phyloP scores from a whole-genome alignment of 1,140 invertebrate genomes.

The Rhynchophorus ferrugineus region DNA sequence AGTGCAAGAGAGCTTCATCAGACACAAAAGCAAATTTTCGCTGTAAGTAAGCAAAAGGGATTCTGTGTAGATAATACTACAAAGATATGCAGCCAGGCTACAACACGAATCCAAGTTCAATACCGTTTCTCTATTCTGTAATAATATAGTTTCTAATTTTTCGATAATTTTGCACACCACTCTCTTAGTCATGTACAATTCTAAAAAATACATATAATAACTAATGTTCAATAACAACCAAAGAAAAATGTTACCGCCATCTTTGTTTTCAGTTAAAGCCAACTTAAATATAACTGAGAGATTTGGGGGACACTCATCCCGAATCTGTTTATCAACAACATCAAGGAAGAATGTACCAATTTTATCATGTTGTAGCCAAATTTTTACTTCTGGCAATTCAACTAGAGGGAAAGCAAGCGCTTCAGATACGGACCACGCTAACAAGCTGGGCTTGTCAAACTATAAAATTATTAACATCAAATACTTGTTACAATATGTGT shows the following conservation, averaged over 20 bases:
- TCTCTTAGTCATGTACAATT: conserved; percentile 44
- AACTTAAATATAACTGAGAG: conserved; percentile 41
- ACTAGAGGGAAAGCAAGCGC: conserved; percentile 45
- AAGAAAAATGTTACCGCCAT: conserved; percentile 27
- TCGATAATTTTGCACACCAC: conserved; percentile 45
- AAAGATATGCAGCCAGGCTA: conserved; percentile 45
- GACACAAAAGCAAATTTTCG: conserved; percentile 40
- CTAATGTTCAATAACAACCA: conserved; percentile 5
- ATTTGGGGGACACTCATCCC: conserved; percentile 40
- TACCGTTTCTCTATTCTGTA: conserved; percentile 24
- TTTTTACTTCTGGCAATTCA: conserved; percentile 42
- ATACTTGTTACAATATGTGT: not conserved
- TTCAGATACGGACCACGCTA: conserved; percentile 41
- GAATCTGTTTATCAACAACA: conserved; percentile 39
- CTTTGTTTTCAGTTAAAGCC: conserved; percentile 32
- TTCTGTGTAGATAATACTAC: conserved; percentile 42
- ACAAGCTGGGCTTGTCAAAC: conserved; percentile 12
- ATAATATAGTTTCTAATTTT: conserved; percentile 38
- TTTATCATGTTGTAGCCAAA: conserved; percentile 45
- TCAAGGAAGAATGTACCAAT: conserved; percentile 40
- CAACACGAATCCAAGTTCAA: conserved; percentile 43
- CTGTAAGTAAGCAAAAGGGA: conserved; percentile 31
- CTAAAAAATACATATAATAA: conserved; percentile 34
- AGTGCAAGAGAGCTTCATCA: conserved; percentile 43
- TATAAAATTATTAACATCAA: conserved; percentile 5